Percentiles rank a stretch among this genome's conserved stretches.
phyloP scores from a whole-genome alignment of 2,113 vertebrate species.

The Melierax canorus region DNA sequence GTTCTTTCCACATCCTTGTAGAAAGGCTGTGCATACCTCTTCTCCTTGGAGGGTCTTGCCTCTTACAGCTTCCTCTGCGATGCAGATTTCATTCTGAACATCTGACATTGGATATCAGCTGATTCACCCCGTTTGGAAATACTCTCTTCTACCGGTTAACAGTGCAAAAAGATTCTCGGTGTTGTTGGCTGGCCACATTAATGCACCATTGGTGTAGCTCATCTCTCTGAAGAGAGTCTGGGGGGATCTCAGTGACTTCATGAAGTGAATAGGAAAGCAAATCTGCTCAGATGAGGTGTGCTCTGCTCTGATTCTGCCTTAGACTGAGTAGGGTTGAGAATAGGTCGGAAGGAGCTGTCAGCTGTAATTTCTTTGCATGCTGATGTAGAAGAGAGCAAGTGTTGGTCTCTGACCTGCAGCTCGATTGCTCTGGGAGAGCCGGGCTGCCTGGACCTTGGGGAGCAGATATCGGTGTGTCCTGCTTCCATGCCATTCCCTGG shows the following conservation, averaged over 20 bases:
- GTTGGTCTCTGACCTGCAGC: background rate
- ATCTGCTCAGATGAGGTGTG: background rate
- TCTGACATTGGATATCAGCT: background rate
- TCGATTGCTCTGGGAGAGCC: background rate
- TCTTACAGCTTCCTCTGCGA: background rate
- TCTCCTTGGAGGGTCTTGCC: background rate
- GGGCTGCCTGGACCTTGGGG: background rate
- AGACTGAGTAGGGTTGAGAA: background rate
- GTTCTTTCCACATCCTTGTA: background rate
- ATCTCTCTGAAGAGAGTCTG: background rate
- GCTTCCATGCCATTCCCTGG: background rate
- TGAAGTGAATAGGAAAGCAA: background rate
- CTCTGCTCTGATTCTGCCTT: background rate
- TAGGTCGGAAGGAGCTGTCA: background rate
- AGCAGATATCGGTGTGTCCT: background rate
- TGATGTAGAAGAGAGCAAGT: background rate
- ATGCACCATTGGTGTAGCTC: background rate
- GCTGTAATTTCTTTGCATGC: background rate
- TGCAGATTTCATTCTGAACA: slow-evolving; percentile 32
- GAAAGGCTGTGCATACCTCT: background rate
- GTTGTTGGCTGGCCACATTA: background rate
- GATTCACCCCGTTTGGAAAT: background rate
- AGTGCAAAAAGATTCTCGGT: background rate
- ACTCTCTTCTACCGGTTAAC: background rate
- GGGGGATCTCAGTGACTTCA: background rate